Base-by-base conservation (phyloP, 2,888 invertebrate genomes). In the Linyphia triangularis region DNA sequence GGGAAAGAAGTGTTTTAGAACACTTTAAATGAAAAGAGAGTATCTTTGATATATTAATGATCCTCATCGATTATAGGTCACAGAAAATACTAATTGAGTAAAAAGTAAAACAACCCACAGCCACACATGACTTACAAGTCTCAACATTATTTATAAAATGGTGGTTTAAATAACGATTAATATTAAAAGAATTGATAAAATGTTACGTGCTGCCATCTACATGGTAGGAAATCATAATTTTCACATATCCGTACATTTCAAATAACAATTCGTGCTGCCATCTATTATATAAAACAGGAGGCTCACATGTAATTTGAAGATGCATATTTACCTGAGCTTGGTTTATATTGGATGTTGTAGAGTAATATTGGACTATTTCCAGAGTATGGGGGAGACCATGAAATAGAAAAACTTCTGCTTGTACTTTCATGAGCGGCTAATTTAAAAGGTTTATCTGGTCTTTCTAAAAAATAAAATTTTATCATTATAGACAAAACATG, bases 301-400 rank as follows among this genome's bases (percentile, higher is more conserved):
- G 28, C 3, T 6, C 24, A 28, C 24, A 3, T 10, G 9, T 19
- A 16, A 10, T 19, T 4, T 0, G 7, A 63, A n/a, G n/a, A n/a
- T n/a, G n/a, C n/a, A n/a, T n/a, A n/a, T 22, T 51, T 83, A 88
- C 88, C 88, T 72, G 88, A 70, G 13, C 63, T 69, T 33, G 81
- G 40, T 67, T 89, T 89, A 16, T 78, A 89, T 26, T 89, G 89
- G 3, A 96, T 95, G 84, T 96, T 93, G 92, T 96, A 96, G 89
- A 96, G 95, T 61, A 95, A 93, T 26, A 96, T 95, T 0, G 96
- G 96, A 43, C 96, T 96, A 92, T 96, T 96, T 2, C 96, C 96
- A 91, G 96, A 96, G 91, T 96, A 96, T 0, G 96, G 95, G 88
- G 95, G 94, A 75, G 95, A 94, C 96, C 96, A 96, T 70, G 96